These are phyloP conservation scores for Vulpes ferrilata DNA, from an alignment of 2,113 vertebrate species.

Conservation along the genomic window DNA sequence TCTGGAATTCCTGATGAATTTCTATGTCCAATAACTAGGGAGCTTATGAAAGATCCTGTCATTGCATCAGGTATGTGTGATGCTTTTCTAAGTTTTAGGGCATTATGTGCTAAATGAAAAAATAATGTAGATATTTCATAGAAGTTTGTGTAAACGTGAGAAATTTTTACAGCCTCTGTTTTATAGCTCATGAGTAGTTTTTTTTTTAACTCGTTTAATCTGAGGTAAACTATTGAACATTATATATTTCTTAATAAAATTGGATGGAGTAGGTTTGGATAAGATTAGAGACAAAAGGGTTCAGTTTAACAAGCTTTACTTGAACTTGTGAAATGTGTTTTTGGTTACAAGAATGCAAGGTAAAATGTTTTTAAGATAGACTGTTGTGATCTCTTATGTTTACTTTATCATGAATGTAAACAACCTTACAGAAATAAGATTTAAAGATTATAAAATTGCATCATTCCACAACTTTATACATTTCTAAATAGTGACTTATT, in stretches of 20 bases:
- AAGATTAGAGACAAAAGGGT: not conserved
- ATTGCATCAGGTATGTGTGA: constrained; percentile 91
- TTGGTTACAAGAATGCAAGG: constrained; percentile 13
- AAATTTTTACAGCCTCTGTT: not conserved
- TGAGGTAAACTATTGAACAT: not conserved
- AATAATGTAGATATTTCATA: not conserved
- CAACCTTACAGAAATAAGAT: constrained; percentile 21
- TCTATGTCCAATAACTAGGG: constrained; percentile 93
- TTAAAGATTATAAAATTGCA: not conserved
- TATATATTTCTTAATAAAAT: constrained; percentile 33
- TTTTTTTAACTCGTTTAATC: not conserved
- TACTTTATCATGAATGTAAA: constrained; percentile 17
- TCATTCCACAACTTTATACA: not conserved
- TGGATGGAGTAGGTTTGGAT: not conserved
- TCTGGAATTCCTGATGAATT: constrained; percentile 92
- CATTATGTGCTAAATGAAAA: not conserved
- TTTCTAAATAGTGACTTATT: not conserved
- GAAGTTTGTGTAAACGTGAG: constrained; percentile 2
- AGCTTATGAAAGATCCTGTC: constrained; percentile 94
- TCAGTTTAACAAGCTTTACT: constrained; percentile 36
- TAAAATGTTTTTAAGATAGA: not conserved
- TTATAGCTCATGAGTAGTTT: not conserved
- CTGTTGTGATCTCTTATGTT: not conserved
- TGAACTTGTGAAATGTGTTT: constrained; percentile 12
- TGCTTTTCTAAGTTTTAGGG: not conserved